A percentile compares a stretch with the other conserved stretches of the same genome.
These are phyloP conservation scores for Julus scandinavius DNA, from an alignment of 2,888 invertebrate genomes.

Conservation along the genomic window DNA sequence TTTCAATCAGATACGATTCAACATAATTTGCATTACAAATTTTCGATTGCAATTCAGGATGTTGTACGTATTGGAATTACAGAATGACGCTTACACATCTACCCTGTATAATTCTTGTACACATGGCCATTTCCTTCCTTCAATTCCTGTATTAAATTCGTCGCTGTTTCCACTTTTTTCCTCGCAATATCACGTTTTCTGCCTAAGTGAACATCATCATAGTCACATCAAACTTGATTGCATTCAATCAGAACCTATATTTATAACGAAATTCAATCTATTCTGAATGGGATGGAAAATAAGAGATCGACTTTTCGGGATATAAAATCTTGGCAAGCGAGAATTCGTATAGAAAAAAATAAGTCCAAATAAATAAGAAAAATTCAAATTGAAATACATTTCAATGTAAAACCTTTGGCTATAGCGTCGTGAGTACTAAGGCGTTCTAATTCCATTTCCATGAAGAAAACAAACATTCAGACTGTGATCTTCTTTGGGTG, in stretches of 20 bases:
- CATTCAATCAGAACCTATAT: constrained; percentile 34
- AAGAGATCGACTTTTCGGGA: constrained; percentile 6
- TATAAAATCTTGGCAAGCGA: background rate
- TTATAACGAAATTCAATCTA: constrained; percentile 49
- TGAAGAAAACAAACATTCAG: no score
- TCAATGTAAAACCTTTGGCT: background rate
- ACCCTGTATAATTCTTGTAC: background rate
- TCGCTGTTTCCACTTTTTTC: background rate
- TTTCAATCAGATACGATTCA: no score
- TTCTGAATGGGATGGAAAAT: constrained; percentile 29
- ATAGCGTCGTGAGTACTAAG: background rate
- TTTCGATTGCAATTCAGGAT: no score
- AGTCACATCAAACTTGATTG: constrained; percentile 47
- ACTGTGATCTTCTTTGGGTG: no score
- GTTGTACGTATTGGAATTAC: no score
- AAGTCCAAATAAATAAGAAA: background rate
- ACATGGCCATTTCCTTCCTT: constrained; percentile 29
- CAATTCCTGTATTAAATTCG: constrained; percentile 33
- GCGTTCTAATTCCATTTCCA: no score
- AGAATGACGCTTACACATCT: no score
- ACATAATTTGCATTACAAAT: no score
- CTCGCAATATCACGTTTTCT: constrained; percentile 30
- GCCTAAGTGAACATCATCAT: constrained; percentile 40
- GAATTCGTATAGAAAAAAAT: background rate
- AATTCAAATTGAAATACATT: background rate